Evolutionary conservation across 1,140 invertebrate species (phyloP).

Genomic region (Drosophila santomea): DNA sequence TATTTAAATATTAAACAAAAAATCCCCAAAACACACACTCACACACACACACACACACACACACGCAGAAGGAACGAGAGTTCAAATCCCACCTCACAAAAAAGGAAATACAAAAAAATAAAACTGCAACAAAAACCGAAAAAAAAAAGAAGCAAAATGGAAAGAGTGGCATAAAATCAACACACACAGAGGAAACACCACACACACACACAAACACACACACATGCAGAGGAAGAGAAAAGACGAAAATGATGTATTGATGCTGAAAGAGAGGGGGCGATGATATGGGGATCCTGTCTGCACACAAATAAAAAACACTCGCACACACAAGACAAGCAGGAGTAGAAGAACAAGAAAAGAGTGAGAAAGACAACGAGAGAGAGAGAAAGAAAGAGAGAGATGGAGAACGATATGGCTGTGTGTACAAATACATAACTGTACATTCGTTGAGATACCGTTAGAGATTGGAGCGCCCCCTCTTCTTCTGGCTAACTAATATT

Average conservation of each 20-base stretch:
- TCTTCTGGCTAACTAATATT: conserved; percentile 72
- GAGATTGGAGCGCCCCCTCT: background rate
- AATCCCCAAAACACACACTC: conserved; percentile 67
- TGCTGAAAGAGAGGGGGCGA: conserved; percentile 37
- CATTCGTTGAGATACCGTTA: conserved; percentile 26
- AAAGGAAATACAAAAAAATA: conserved; percentile 21
- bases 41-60: conserved; percentile 38
- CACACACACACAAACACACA: conserved; percentile 5
- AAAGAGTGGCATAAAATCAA: conserved; percentile 67
- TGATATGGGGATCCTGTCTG: conserved; percentile 39
- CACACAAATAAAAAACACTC: conserved; percentile 39
- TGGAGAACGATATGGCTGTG: background rate
- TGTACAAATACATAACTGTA: conserved; percentile 74
- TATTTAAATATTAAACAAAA: conserved; percentile 85
- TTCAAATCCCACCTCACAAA: background rate
- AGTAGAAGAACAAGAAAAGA: conserved; percentile 37
- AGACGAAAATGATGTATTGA: conserved; percentile 83
- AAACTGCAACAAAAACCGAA: conserved; percentile 62
- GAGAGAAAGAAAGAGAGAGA: conserved; percentile 8
- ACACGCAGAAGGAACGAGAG: conserved; percentile 29
- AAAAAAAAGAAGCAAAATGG: conserved; percentile 22
- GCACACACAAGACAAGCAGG: conserved; percentile 34
- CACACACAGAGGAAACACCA: conserved; percentile 31
- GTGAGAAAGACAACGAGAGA: conserved; percentile 19
- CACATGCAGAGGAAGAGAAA: conserved; percentile 31